These are phyloP conservation scores for Eilema griseolum DNA, from an alignment of 2,888 invertebrate species.

Conservation along the genomic window DNA sequence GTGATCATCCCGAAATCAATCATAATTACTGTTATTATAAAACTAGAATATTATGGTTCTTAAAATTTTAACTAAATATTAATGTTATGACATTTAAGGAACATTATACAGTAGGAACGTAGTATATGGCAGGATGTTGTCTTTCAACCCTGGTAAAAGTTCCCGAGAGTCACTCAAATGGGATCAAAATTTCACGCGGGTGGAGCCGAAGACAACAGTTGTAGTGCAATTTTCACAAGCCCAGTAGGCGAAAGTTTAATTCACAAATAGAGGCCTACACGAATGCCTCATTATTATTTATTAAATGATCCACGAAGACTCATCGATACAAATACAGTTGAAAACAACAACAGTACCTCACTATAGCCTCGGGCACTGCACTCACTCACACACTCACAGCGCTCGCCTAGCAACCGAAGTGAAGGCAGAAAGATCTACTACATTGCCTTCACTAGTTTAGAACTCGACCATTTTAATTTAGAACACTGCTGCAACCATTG, in stretches of 20 bases:
- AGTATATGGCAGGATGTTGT: too few species aligned
- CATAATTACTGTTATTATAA: neutral
- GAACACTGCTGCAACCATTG: constrained; percentile 48
- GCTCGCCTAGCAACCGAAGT: constrained; percentile 80
- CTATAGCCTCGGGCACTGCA: constrained; percentile 74
- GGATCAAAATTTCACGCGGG: too few species aligned
- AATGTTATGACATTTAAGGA: too few species aligned
- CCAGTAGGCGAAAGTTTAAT: too few species aligned
- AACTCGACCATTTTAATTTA: constrained; percentile 35
- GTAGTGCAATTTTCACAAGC: too few species aligned
- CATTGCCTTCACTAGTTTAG: constrained; percentile 50
- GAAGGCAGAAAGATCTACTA: constrained; percentile 81
- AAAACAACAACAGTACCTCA: constrained; percentile 53
- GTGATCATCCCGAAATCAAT: neutral
- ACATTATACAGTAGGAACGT: too few species aligned
- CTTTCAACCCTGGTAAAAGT: too few species aligned
- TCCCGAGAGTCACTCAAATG: too few species aligned
- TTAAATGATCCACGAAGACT: neutral
- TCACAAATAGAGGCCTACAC: too few species aligned
- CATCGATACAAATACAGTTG: constrained; percentile 36
- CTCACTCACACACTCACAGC: constrained; percentile 72
- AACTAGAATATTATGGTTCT: constrained; percentile 2
- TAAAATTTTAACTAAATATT: neutral
- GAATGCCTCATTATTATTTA: neutral
- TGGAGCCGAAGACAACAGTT: too few species aligned